Evolutionary conservation across 1,140 invertebrate species (phyloP).

Genomic region (Eumeta japonica): DNA sequence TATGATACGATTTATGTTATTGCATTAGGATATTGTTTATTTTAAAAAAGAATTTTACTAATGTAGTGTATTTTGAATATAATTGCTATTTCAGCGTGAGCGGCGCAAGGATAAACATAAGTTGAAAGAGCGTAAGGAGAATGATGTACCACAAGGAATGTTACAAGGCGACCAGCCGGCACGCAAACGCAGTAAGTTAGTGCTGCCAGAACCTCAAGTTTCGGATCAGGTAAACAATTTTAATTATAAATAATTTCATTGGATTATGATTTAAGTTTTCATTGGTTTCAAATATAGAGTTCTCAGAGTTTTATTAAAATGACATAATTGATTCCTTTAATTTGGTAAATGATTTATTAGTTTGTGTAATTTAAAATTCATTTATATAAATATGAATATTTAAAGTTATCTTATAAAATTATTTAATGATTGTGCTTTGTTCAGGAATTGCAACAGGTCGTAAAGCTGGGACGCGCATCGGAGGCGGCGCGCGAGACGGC

Average conservation of each 20-base stretch:
- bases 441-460: slow-evolving; percentile 84
- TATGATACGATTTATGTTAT: no score
- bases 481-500: slow-evolving; percentile 91
- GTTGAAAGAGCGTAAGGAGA: slow-evolving; percentile 92
- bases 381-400: background rate
- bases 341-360: background rate
- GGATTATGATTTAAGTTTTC: background rate
- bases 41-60: no score
- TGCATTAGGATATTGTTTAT: no score
- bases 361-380: background rate
- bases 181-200: slow-evolving; percentile 92
- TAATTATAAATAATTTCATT: background rate
- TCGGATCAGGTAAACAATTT: slow-evolving; percentile 85
- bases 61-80: no score
- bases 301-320: no score
- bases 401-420: background rate
- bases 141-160: slow-evolving; percentile 92
- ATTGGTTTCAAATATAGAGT: background rate
- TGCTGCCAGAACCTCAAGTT: slow-evolving; percentile 95
- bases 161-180: slow-evolving; percentile 86
- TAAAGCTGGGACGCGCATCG: slow-evolving; percentile 94
- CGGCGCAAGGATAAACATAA: slow-evolving; percentile 90
- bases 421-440: slow-evolving; percentile 5
- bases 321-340: no score
- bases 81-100: slow-evolving; percentile 64